Evolutionary conservation across 2,797 vertebrate genomes (phyloP).

Genomic region (Typhlichthys subterraneus): DNA sequence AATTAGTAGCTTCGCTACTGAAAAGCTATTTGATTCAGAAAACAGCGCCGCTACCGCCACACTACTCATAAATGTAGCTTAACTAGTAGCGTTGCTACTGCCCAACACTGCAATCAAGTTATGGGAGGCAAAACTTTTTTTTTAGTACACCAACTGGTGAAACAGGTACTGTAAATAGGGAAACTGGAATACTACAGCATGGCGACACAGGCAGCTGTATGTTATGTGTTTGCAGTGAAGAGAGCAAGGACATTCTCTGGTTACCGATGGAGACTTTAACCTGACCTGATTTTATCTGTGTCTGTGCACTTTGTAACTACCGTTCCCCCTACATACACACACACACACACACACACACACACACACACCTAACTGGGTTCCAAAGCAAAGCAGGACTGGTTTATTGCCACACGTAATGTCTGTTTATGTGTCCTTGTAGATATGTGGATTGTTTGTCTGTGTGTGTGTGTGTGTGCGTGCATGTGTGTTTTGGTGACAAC

Average conservation of each 20-base stretch:
- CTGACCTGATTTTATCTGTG: background rate
- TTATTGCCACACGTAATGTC: background rate
- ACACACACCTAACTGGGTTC: background rate
- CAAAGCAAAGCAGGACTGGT: background rate
- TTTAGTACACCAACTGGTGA: too few species aligned
- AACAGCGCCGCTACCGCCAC: too few species aligned
- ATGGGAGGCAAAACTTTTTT: too few species aligned
- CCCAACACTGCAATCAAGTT: too few species aligned
- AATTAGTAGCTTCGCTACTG: too few species aligned
- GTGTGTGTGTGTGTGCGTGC: background rate
- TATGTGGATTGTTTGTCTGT: background rate
- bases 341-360: background rate
- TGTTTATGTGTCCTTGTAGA: background rate
- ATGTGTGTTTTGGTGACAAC: background rate
- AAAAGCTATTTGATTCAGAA: too few species aligned
- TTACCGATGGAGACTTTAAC: background rate
- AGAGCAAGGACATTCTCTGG: background rate
- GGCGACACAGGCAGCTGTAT: background rate
- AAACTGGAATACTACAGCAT: too few species aligned
- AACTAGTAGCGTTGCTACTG: too few species aligned
- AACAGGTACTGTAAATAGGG: too few species aligned
- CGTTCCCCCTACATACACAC: too few species aligned
- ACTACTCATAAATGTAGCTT: too few species aligned
- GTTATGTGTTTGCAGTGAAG: too few species aligned
- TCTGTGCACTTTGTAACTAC: background rate